Base-by-base conservation (phyloP, 2,888 invertebrate genomes). In the Cyaniris semiargus region DNA sequence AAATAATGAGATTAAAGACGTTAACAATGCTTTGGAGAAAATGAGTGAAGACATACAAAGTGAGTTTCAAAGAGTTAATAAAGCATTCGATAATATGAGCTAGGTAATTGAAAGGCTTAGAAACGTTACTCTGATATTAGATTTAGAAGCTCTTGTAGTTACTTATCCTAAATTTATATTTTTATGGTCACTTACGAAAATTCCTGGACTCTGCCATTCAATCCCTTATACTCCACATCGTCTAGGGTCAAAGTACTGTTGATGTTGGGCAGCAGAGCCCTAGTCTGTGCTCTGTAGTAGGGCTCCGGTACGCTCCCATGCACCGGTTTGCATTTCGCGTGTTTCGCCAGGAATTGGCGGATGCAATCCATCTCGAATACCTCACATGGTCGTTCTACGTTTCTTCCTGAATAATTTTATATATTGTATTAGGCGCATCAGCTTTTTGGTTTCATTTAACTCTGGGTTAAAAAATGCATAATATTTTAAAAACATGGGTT, bases 121-220 rank as follows among this genome's bases (percentile, higher is more conserved):
- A 10, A 10, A 44, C 44, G 2, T 44, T 44, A 3, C 3, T 44
- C 44, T 44, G 44, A 44, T 44, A 44, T 44, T 44, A 13, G 10
- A 38, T 38, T 38, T 8, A 38, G 38, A 38, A 8, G 38, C 38
- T 38, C 44, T 44, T 44, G 10, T 44, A 10, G 3, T 44, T 44
- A 44, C 10, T 10, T 2, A 44, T 44, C 10, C 44, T 44, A 10
- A 44, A 10, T 34, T 34, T 34, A 44, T 44, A 44, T 10, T 53
- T 53, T 53, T 18, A 66, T 21, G 60, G 13, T 13, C 7, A 66
- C 83, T 82, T 81, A 88, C 88, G 83, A 86, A 75, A 87, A 87
- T 71, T 86, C 84, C 0, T 80, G 81, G 48, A 88, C 79, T 38
- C 78, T 83, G 5, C 83, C 85, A 27, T 81, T 83, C 1, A 85